Evolutionary conservation across 2,113 vertebrate species (phyloP), one percentile per base, ranked within the genome.

Genomic region (Pedionomus torquatus): DNA sequence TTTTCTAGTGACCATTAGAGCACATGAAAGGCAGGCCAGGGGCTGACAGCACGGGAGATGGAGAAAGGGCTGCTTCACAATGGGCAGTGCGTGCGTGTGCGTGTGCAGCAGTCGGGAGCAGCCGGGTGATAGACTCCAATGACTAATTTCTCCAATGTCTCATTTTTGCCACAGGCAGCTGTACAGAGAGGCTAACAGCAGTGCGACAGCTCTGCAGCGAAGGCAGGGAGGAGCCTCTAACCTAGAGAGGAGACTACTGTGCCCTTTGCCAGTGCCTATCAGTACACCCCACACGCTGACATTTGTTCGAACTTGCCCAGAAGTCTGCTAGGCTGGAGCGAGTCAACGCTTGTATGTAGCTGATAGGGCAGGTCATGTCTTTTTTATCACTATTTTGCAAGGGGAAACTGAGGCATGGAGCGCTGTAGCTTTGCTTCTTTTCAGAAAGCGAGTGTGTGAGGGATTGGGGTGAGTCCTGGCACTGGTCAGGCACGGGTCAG

Each of bases 11-110:
- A 43, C 84, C 75, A 77, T 91, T 81, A 54, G 69, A 77, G 90
- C 87, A 93, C 71, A 94, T 86, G 90, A 97, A 87, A 93, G 91
- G 92, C 96, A 96, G 92, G 79, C 79, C 92, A 87, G 72, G 80
- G 72, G 68, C 88, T 90, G 61, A 70, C 76, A 74, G 77, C 87
- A 72, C 71, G 77, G 89, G 92, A 93, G 87, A 91, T 54, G 75
- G 80, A 8, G 6, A 54, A 69, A 80, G 41, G 25, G 28, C 84
- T 37, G 60, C 81, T 95, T 70, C 93, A 63, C 95, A 93, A 37
- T 3, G 58, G 52, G 72, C 65, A 2, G 55, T 30, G 1, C 7
- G 44, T 26, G 46, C n/a, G 33, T n/a, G 55, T 30, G 39, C 11
- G 58, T 41, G 30, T 20, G 7, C 28, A 79, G 92, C 37, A 1